A percentile compares a stretch with the other conserved stretches of the same genome.
These are phyloP conservation scores for Lampris megalopsis DNA, from an alignment of 2,113 vertebrate species.

Conservation along the genomic window DNA sequence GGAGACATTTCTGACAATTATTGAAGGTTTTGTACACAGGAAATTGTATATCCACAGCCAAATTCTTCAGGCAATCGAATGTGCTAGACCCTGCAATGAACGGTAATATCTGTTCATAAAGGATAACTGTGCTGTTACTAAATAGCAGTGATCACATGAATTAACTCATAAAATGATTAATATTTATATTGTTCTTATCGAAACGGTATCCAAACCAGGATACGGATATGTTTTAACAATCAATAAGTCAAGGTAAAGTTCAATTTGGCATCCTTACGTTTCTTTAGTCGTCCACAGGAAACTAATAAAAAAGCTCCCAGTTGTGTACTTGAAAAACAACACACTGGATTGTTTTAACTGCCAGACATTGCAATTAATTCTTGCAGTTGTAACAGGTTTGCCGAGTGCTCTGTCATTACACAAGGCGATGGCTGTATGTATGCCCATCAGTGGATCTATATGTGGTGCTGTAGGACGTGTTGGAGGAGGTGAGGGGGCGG, in stretches of 20 bases:
- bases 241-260: background rate
- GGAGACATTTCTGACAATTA: slow-evolving; percentile 26
- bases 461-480: background rate
- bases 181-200: background rate
- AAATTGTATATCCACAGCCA: slow-evolving; percentile 34
- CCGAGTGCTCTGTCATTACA: background rate
- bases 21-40: slow-evolving; percentile 34
- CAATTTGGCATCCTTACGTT: background rate
- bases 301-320: background rate
- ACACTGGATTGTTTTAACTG: background rate
- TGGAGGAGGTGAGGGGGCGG: background rate
- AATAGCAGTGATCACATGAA: background rate
- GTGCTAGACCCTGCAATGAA: slow-evolving; percentile 9
- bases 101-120: background rate
- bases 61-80: slow-evolving; percentile 34
- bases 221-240: background rate
- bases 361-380: background rate
- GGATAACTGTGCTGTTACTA: background rate
- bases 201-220: background rate
- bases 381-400: background rate
- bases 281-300: background rate
- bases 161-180: background rate
- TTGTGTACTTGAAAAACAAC: background rate
- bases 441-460: background rate
- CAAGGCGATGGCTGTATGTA: background rate